Conservation (phyloP, 2,888 invertebrate species). For the Coelogynopora nodosa region DNA sequence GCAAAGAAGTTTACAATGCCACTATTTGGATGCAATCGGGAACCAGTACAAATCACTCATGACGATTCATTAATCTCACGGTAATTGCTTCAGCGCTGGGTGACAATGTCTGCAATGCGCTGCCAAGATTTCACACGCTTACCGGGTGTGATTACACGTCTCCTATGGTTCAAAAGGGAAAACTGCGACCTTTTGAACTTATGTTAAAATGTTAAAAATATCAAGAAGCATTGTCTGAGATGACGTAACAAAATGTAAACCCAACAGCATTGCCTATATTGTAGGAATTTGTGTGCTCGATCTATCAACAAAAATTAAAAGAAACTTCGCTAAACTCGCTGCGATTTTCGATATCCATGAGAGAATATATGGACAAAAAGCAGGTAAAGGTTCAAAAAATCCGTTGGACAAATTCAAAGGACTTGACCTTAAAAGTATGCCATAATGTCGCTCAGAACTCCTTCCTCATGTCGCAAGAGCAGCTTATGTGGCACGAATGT, state of each 20-base stretch:
- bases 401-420: not conserved
- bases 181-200: constrained; percentile 17
- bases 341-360: not conserved
- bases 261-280: constrained; percentile 16
- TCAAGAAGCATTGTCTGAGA: constrained; percentile 28
- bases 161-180: constrained; percentile 2
- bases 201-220: constrained; percentile 7
- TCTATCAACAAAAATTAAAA: not conserved
- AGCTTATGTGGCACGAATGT: not conserved
- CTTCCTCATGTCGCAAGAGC: constrained; percentile 4
- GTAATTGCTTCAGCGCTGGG: not conserved
- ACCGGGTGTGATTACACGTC: too few species aligned
- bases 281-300: constrained; percentile 4
- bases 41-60: not conserved
- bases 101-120: too few species aligned
- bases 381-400: not conserved
- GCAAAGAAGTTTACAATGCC: not conserved
- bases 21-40: not conserved
- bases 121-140: too few species aligned
- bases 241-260: not conserved
- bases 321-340: constrained; percentile 25
- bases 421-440: not conserved
- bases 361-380: constrained; percentile 4
- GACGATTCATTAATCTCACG: not conserved
- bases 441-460: not conserved